Percentiles rank a stretch among this genome's conserved stretches.
Conservation (phyloP, 2,888 invertebrate genomes). For the Oscheius myriophilus region DNA sequence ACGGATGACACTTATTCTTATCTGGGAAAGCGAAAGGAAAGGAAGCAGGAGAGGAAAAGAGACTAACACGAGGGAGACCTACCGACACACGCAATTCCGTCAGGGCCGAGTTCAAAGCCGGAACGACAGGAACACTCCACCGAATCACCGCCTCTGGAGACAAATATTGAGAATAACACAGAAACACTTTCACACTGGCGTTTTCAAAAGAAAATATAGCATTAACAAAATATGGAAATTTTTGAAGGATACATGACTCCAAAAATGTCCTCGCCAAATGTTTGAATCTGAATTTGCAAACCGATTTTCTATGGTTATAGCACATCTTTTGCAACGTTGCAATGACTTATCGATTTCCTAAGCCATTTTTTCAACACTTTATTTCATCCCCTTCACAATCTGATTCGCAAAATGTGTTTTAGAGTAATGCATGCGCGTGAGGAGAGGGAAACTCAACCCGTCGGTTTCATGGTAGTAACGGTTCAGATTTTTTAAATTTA, state of each 20-base stretch:
- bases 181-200: neutral
- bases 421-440: no score
- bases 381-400: neutral
- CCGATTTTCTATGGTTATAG: no score
- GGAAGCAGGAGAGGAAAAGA: neutral
- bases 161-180: neutral
- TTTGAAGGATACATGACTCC: neutral
- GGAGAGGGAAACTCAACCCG: no score
- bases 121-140: conserved; percentile 67
- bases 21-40: conserved; percentile 32
- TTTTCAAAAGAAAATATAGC: no score
- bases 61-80: conserved; percentile 25
- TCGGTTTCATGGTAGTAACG: no score
- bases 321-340: no score
- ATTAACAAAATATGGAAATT: no score
- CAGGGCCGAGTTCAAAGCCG: conserved; percentile 66
- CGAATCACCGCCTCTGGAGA: conserved; percentile 49
- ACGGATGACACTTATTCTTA: conserved; percentile 37
- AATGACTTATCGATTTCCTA: no score
- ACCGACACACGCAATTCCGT: conserved; percentile 67
- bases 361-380: no score
- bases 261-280: no score
- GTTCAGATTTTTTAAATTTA: neutral
- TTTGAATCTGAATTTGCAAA: no score
- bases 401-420: no score